Conservation (phyloP, 2,888 invertebrate genomes). For the Caenorhabditis angaria region DNA sequence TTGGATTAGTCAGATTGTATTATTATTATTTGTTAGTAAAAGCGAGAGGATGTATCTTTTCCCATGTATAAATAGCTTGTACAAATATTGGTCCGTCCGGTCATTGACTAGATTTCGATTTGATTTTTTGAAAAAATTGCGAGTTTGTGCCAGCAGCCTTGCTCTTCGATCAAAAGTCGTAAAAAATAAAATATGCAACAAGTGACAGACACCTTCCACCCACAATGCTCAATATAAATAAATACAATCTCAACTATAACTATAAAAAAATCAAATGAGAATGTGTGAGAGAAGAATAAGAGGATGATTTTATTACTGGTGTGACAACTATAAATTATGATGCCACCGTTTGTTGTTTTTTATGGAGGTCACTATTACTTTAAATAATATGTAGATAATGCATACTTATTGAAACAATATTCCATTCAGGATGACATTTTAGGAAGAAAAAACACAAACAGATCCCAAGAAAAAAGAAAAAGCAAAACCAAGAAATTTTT, state of each 20-base stretch:
- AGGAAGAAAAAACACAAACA: too few relatives aligned
- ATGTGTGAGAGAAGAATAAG: too few relatives aligned
- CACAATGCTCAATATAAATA: background rate
- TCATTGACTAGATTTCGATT: background rate
- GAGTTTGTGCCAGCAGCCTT: too few relatives aligned
- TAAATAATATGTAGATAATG: too few relatives aligned
- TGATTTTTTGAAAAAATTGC: background rate
- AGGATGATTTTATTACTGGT: background rate
- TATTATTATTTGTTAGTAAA: background rate
- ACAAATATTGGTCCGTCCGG: background rate
- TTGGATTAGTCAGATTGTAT: background rate
- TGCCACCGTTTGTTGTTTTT: background rate
- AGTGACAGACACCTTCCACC: background rate
- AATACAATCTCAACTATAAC: too few relatives aligned
- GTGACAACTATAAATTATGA: conserved; percentile 2
- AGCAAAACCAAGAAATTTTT: background rate
- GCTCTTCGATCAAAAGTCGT: too few relatives aligned
- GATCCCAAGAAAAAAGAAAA: background rate
- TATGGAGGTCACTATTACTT: background rate
- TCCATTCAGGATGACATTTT: too few relatives aligned
- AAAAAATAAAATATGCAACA: conserved; percentile 1
- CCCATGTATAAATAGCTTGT: conserved; percentile 4
- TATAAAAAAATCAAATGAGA: too few relatives aligned
- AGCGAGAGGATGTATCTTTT: too few relatives aligned
- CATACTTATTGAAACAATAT: too few relatives aligned